Conservation (phyloP, 1,140 invertebrate genomes). For the Bradysia coprophila region DNA sequence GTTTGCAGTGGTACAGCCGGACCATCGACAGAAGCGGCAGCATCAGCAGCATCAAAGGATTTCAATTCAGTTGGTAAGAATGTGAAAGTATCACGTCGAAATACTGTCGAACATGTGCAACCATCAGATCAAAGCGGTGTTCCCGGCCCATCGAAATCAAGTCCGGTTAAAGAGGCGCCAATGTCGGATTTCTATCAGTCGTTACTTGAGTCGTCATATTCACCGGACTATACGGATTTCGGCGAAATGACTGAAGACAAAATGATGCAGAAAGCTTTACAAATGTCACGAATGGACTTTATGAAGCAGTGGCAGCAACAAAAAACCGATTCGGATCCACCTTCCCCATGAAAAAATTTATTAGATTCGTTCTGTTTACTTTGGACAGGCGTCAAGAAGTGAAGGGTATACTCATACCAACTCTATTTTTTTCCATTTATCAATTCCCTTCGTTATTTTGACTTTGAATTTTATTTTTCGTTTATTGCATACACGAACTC, state of each 20-base stretch:
- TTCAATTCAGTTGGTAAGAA: background rate
- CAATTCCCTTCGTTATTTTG: no score
- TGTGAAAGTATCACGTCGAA: slow-evolving; percentile 1
- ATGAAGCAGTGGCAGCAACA: slow-evolving; percentile 22
- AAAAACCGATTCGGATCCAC: slow-evolving; percentile 5
- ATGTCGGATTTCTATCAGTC: slow-evolving; percentile 19
- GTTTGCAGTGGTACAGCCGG: no score
- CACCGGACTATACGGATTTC: slow-evolving; percentile 9
- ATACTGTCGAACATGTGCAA: slow-evolving; percentile 8
- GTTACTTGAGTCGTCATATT: slow-evolving; percentile 19
- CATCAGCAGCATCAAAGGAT: background rate
- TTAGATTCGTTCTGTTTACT: no score
- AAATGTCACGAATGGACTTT: slow-evolving; percentile 21
- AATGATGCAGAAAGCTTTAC: slow-evolving; percentile 21
- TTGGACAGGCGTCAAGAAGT: no score
- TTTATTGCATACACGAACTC: no score
- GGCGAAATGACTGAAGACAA: slow-evolving; percentile 15
- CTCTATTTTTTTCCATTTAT: no score
- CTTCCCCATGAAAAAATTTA: no score
- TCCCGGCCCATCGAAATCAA: slow-evolving; percentile 3
- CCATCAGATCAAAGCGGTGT: slow-evolving; percentile 2
- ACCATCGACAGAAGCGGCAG: background rate
- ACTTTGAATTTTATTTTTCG: no score
- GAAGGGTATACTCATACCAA: no score
- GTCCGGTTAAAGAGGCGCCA: slow-evolving; percentile 3